Evolutionary conservation across 1,140 invertebrate species (phyloP), one percentile per base, ranked within the genome.

Genomic region (Lepidotrigona ventralis): DNA sequence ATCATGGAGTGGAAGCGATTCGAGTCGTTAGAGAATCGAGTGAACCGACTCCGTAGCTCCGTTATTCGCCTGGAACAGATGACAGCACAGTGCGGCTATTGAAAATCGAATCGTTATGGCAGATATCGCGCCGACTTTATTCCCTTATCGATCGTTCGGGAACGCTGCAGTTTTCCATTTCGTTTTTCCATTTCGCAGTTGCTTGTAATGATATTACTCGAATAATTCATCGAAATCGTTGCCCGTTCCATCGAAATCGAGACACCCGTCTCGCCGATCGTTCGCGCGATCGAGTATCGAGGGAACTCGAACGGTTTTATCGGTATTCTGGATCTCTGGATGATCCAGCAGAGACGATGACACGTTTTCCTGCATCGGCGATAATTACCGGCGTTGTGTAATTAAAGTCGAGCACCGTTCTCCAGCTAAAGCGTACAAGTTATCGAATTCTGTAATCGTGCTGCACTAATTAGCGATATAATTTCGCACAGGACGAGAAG

Each of bases 51-150:
- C 51, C 53, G 26, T 11, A 21, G 79, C 29, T 81, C 12, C 79
- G 72, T 76, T 66, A 54, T 56, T 68, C 60, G 60, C 12, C 51
- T 51, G 53, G 79, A 56, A 76, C 79, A 81, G 79, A 81, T 81
- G 79, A 81, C 79, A 81, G 60, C 79, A 46, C 39, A 19, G 68
- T 73, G 71, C 60, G 46, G 29, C 79, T 76, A 81, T 76, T 76
- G 79, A 81, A 81, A 81, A 81, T 81, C 60, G 72, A 81, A 68
- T 75, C 79, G 79, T 66, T 74, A 66, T 53, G 51, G 15, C 3
- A 23, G 29, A 9, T 72, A 29, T 64, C 39, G 70, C 46, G 9
- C 19, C 58, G 58, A 81, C 63, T 75, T 74, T 75, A 75, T 39
- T 39, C 60, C 4, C 11, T 21, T 33, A 75, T 75, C 72, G 71